Conservation (phyloP, 2,888 invertebrate species). For the Caenorhabditis sulstoni region DNA sequence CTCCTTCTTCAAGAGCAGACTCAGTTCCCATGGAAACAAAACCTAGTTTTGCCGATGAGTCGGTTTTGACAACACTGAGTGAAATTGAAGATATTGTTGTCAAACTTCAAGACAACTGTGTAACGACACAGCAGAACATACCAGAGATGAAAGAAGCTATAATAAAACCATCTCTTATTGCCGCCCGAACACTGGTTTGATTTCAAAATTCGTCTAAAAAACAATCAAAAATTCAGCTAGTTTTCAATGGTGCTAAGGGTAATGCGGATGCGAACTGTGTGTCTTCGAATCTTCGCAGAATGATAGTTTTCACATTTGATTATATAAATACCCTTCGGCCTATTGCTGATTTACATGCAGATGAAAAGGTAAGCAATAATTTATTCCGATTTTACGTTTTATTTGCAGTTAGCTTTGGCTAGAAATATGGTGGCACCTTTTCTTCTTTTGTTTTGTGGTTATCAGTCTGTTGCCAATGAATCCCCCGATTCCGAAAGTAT, state of each 20-base stretch:
- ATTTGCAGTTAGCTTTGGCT: constrained; percentile 70
- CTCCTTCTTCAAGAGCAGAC: constrained; percentile 60
- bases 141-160: constrained; percentile 62
- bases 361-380: constrained; percentile 74
- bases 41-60: constrained; percentile 57
- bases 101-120: constrained; percentile 58
- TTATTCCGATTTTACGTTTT: no score
- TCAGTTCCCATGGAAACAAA: constrained; percentile 44
- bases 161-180: constrained; percentile 63
- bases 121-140: constrained; percentile 26
- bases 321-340: constrained; percentile 79
- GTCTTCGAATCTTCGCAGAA: constrained; percentile 61
- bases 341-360: constrained; percentile 74
- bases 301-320: constrained; percentile 75
- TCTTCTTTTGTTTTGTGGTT: constrained; percentile 68
- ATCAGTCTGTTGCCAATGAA: constrained; percentile 63
- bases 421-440: constrained; percentile 67
- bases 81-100: constrained; percentile 77
- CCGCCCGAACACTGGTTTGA: constrained; percentile 60
- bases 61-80: constrained; percentile 70
- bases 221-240: constrained; percentile 63
- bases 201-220: not conserved
- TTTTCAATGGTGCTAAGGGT: constrained; percentile 68
- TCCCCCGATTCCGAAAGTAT: constrained; percentile 62
- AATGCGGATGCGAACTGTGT: constrained; percentile 44